Evolutionary conservation across 2,113 vertebrate genomes (phyloP).

Genomic region (Pelecanus crispus): DNA sequence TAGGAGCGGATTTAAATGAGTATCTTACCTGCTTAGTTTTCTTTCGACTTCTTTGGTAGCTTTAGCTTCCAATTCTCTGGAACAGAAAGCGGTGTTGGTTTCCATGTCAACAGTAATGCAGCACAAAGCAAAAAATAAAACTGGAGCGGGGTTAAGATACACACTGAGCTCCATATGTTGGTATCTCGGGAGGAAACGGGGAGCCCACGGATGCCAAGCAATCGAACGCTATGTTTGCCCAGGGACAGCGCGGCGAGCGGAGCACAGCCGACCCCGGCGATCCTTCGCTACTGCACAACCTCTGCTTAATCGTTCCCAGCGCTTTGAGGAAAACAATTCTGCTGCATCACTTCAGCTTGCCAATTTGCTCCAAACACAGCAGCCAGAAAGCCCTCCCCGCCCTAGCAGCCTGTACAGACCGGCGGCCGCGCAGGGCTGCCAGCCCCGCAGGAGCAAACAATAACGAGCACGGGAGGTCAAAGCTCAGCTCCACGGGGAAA

Average conservation of each 20-base stretch:
- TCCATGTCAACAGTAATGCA: slow-evolving; percentile 46
- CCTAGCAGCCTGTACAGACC: accelerated
- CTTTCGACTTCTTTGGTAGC: slow-evolving; percentile 97
- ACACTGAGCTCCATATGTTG: neutral
- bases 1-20: neutral
- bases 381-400: neutral
- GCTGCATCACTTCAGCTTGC: neutral
- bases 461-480: neutral
- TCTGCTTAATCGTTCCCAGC: accelerated
- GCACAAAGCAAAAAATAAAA: neutral
- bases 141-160: neutral
- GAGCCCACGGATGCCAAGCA: neutral
- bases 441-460: neutral
- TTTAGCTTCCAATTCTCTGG: slow-evolving; percentile 96
- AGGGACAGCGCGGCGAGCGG: neutral
- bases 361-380: accelerated
- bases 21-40: slow-evolving; percentile 87
- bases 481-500: neutral
- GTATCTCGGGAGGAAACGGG: neutral
- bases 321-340: neutral
- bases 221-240: neutral
- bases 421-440: neutral
- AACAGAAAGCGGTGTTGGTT: slow-evolving; percentile 62
- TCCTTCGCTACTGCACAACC: neutral
- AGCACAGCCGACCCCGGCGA: neutral